A percentile compares a stretch with the other conserved stretches of the same genome.
Conservation (phyloP, 2,113 vertebrate species). For the Vicugna pacos region DNA sequence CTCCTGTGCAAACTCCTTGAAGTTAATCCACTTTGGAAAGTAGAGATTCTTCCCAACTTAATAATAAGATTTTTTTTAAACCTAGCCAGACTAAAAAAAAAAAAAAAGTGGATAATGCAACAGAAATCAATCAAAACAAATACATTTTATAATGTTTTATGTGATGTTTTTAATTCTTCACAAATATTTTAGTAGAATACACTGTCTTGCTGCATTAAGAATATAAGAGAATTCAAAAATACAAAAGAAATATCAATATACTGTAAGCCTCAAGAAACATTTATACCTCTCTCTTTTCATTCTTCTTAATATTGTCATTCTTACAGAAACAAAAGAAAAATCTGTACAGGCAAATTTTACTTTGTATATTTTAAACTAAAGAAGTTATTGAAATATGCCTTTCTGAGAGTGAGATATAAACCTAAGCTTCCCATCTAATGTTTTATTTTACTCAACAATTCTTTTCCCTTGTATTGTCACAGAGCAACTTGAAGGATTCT, state of each 20-base stretch:
- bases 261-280: not conserved
- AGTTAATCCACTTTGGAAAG: slow-evolving; percentile 27
- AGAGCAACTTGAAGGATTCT: not conserved
- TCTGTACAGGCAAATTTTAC: not conserved
- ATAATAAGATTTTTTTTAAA: not conserved
- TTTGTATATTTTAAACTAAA: not conserved
- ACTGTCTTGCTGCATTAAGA: not conserved
- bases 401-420: not conserved
- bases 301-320: not conserved
- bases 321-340: not conserved
- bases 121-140: not conserved
- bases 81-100: not conserved
- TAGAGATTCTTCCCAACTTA: slow-evolving; percentile 33
- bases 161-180: not conserved
- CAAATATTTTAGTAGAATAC: not conserved
- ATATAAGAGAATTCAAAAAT: not conserved
- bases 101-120: not conserved
- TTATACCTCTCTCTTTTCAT: not conserved
- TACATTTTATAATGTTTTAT: not conserved
- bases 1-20: slow-evolving; percentile 29
- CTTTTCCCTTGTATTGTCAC: not conserved
- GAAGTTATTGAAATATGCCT: not conserved
- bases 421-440: not conserved
- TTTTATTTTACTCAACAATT: not conserved
- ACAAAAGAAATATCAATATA: not conserved